Base-by-base conservation (phyloP, 2,797 vertebrate genomes). In the Falco rusticolus region DNA sequence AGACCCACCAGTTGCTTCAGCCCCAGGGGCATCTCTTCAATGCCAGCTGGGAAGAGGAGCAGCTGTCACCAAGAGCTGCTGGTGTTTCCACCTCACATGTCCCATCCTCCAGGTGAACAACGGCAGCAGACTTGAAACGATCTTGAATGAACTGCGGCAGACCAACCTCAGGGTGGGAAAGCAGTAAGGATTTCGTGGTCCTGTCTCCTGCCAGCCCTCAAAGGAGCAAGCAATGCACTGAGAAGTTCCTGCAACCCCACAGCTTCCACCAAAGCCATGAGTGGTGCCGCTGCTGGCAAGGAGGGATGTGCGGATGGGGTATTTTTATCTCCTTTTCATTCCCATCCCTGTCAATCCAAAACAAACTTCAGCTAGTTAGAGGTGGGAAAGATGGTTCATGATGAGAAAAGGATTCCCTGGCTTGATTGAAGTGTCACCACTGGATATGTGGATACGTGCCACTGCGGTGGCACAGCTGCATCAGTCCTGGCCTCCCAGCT, bases 321-420 rank as follows among this genome's bases (percentile, higher is more conserved):
- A 96, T 94, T 96, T 96, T 94, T 93, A 92, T 78, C 91, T 83
- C 57, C 68, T 54, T 39, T 72, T 84, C 76, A 7, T 91, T 95
- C 84, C 87, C 94, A 87, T 7, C 78, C 61, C 68, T 19, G 84
- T 59, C 92, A 86, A 54, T 94, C 82, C 96, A 89, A 94, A 94
- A 89, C 79, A 95, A 92, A 93, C 93, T 90, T 57, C 76, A 82
- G 2, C 87, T 43, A 63, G 89, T 87, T 61, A 59, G 91, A 81
- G 48, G 78, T 63, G 72, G 92, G 84, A 92, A 95, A 85, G 93
- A 91, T 20, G 53, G 68, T 83, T 92, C 45, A 19, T 0, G 5
- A 83, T 78, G 87, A 94, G 93, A 94, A 83, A 74, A 95, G 93
- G 96, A 96, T 96, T 97, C 94, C 87, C 94, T 91, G 84, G 84